Conservation (phyloP, 2,113 vertebrate genomes). For the Heliornis fulica region DNA sequence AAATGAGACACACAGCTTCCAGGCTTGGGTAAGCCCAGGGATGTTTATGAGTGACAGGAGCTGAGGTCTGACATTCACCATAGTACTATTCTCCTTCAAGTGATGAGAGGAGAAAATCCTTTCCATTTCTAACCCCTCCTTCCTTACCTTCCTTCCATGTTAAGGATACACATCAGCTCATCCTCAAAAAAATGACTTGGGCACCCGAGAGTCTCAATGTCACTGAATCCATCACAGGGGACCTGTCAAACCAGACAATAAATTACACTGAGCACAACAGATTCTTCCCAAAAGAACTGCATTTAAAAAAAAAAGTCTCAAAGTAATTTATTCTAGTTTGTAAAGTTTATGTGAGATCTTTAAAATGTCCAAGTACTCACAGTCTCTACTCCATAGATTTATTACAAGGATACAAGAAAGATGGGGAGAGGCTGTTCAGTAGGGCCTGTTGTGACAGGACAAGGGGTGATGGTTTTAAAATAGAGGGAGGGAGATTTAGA, state of each 20-base stretch:
- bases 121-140: neutral
- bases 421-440: no score
- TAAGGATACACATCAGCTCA: conserved; percentile 92
- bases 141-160: conserved; percentile 89
- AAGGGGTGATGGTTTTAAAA: no score
- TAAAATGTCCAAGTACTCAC: neutral
- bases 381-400: neutral
- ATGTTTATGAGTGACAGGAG: neutral
- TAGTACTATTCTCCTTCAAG: neutral
- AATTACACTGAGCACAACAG: neutral
- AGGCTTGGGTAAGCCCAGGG: neutral
- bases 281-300: neutral
- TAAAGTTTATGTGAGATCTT: neutral
- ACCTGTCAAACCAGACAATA: conserved; percentile 77
- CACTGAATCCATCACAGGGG: conserved; percentile 93
- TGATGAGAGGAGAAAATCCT: neutral
- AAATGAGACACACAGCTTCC: neutral
- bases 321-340: neutral
- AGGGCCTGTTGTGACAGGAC: no score
- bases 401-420: neutral
- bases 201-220: conserved; percentile 91
- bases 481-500: no score
- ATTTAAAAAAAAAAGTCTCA: neutral
- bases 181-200: conserved; percentile 97
- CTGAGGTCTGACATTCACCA: neutral